Evolutionary conservation across 2,888 invertebrate species (phyloP).

Genomic region (Aleiodes leptofemur): DNA sequence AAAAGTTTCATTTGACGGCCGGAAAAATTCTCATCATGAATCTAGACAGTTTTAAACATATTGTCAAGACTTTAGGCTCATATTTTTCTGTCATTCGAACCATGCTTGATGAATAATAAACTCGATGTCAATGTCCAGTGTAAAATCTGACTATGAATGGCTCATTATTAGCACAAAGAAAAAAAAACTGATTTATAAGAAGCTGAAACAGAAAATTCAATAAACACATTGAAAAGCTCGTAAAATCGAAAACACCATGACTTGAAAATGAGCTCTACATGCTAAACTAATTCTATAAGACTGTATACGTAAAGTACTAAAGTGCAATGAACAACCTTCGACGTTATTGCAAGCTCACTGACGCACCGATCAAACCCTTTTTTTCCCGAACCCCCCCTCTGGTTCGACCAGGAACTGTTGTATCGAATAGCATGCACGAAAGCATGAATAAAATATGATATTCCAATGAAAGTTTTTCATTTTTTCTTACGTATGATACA

Average conservation of each 20-base stretch:
- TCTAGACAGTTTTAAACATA: constrained; percentile 49
- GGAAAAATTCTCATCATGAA: constrained; percentile 48
- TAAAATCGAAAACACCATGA: too few species aligned
- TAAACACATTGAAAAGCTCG: too few species aligned
- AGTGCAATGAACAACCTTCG: not conserved
- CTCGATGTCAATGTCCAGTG: not conserved
- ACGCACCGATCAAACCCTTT: constrained; percentile 1
- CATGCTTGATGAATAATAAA: constrained; percentile 42
- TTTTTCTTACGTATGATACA: not conserved
- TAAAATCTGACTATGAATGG: too few species aligned
- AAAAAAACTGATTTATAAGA: too few species aligned
- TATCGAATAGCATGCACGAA: not conserved
- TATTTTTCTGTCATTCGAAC: constrained; percentile 48
- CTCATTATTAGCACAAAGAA: too few species aligned
- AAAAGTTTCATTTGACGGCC: constrained; percentile 44
- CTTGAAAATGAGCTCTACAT: too few species aligned
- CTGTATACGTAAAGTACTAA: not conserved
- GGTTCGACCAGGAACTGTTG: not conserved
- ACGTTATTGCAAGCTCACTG: not conserved
- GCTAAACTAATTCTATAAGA: too few species aligned
- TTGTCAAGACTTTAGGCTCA: constrained; percentile 47
- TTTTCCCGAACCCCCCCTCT: constrained; percentile 7
- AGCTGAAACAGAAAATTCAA: too few species aligned
- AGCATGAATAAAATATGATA: not conserved
- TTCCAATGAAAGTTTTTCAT: not conserved